These are phyloP conservation scores for Onychorhynchus coronatus DNA, from an alignment of 2,113 vertebrate species.

Conservation along the genomic window DNA sequence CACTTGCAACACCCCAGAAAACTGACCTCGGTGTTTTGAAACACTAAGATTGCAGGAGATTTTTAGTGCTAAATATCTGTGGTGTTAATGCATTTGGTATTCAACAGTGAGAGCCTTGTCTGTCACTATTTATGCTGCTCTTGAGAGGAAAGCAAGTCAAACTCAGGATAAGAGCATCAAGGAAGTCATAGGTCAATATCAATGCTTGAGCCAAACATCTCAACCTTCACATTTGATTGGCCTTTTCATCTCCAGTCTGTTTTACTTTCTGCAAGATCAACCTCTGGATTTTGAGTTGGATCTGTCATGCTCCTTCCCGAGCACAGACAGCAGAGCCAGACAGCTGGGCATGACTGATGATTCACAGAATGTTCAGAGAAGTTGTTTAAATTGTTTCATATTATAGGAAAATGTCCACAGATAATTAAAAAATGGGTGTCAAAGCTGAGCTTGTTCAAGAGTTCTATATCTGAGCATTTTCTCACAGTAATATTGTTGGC, in stretches of 20 bases:
- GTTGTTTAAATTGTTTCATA: not conserved
- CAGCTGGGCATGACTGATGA: not conserved
- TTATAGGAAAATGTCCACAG: not conserved
- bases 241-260: not conserved
- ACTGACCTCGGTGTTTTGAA: not conserved
- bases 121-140: not conserved
- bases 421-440: not conserved
- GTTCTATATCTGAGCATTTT: not conserved
- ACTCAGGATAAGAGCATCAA: not conserved
- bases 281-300: not conserved
- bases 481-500: not conserved
- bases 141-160: not conserved
- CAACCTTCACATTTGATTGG: not conserved
- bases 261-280: not conserved
- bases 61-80: not conserved
- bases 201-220: not conserved
- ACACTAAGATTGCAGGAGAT: not conserved
- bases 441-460: not conserved
- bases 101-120: not conserved
- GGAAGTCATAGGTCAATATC: not conserved
- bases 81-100: not conserved
- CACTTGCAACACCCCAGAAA: not conserved
- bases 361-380: not conserved
- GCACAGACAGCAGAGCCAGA: not conserved
- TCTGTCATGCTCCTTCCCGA: not conserved